These are phyloP conservation scores for Pelvicachromis taeniatus DNA, from an alignment of 2,113 vertebrate genomes.

Conservation along the genomic window DNA sequence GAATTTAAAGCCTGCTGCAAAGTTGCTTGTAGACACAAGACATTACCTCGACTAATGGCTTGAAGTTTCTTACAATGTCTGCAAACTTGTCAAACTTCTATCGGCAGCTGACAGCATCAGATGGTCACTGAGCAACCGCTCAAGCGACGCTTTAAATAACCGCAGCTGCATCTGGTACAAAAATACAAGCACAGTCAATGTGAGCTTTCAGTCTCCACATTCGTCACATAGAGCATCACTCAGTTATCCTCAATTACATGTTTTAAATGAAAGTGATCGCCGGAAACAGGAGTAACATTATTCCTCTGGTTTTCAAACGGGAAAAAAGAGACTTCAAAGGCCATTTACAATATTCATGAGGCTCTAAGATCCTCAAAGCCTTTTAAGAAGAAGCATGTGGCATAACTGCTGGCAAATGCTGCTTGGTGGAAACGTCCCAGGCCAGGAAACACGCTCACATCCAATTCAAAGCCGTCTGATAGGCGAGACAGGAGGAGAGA, in stretches of 20 bases:
- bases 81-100: conserved; percentile 9
- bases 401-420: conserved; percentile 38
- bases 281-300: not conserved
- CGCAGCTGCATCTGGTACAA: not conserved
- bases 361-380: conserved; percentile 51
- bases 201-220: not conserved
- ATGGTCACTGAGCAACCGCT: not conserved
- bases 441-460: conserved; percentile 27
- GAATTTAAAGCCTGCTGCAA: not conserved
- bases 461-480: conserved; percentile 24
- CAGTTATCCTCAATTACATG: conserved; percentile 22
- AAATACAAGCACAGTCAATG: not conserved
- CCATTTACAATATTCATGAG: conserved; percentile 58
- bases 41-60: conserved; percentile 6
- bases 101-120: not conserved
- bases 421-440: conserved; percentile 33
- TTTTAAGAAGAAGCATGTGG: conserved; percentile 43
- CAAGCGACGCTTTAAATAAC: not conserved
- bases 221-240: not conserved
- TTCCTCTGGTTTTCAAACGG: not conserved
- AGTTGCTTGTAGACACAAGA: not conserved
- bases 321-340: conserved; percentile 41
- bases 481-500: not conserved
- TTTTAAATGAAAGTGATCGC: conserved; percentile 16
- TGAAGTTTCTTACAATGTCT: not conserved